These are phyloP conservation scores for Cremastinae sp. DNA, from an alignment of 2,888 invertebrate species.

Conservation along the genomic window DNA sequence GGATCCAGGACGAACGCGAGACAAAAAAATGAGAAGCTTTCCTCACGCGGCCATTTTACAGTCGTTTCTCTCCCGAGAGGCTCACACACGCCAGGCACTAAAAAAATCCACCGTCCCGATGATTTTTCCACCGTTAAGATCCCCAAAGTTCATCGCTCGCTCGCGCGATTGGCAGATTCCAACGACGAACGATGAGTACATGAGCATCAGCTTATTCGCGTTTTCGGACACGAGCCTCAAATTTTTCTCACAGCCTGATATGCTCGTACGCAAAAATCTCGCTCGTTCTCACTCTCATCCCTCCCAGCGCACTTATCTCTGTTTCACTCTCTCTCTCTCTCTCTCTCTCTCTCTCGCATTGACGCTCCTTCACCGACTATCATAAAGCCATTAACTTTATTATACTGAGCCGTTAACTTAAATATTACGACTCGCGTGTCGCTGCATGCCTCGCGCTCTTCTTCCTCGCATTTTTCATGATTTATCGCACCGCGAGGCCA, in stretches of 20 bases:
- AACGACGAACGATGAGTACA: too few species aligned
- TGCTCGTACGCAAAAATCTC: slow-evolving; percentile 45
- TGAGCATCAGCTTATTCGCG: slow-evolving; percentile 13
- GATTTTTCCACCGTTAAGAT: slow-evolving; percentile 22
- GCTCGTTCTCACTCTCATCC: too few species aligned
- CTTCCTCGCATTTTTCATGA: slow-evolving; percentile 65
- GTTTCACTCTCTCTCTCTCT: slow-evolving; percentile 53
- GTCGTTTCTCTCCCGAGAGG: slow-evolving; percentile 14
- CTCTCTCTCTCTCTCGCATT: slow-evolving; percentile 54
- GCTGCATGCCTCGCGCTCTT: slow-evolving; percentile 69
- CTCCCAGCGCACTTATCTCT: too few species aligned
- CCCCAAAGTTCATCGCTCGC: background rate
- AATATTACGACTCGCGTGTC: slow-evolving; percentile 80
- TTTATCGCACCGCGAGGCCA: slow-evolving; percentile 73
- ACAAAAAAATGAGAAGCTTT: background rate
- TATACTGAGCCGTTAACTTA: slow-evolving; percentile 79
- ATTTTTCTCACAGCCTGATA: slow-evolving; percentile 1
- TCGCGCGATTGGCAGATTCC: background rate
- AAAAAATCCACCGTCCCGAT: slow-evolving; percentile 3
- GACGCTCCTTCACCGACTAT: slow-evolving; percentile 72
- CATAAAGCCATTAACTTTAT: slow-evolving; percentile 80
- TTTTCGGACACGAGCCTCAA: slow-evolving; percentile 3
- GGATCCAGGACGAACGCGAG: background rate
- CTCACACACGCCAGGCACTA: slow-evolving; percentile 1
- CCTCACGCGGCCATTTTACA: slow-evolving; percentile 26